Evolutionary conservation across 2,113 vertebrate species (phyloP).

Genomic region (Archilochus colubris): DNA sequence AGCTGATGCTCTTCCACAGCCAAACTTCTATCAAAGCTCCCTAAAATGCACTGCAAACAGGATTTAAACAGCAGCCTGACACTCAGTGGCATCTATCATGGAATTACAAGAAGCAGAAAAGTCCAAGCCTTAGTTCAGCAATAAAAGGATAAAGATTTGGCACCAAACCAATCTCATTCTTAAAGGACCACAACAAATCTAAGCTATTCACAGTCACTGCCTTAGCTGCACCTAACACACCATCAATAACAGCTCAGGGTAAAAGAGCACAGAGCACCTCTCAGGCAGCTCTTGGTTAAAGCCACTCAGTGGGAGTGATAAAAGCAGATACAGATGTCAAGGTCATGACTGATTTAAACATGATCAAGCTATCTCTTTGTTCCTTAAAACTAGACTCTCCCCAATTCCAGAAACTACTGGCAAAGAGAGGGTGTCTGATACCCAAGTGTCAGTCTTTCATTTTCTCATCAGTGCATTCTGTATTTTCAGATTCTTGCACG

Average conservation of each 20-base stretch:
- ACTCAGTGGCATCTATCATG: neutral
- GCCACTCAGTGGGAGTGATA: neutral
- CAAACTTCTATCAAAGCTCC: neutral
- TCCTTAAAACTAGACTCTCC: neutral
- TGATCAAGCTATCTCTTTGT: neutral
- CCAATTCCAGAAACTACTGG: neutral
- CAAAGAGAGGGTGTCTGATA: neutral
- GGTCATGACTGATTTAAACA: neutral
- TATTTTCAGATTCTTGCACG: neutral
- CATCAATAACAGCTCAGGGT: neutral
- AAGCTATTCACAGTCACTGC: neutral
- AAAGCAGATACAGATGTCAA: neutral
- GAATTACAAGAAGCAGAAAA: neutral
- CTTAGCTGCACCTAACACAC: neutral
- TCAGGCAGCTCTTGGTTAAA: neutral
- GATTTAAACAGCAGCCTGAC: neutral
- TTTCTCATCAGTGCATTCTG: neutral
- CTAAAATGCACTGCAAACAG: neutral
- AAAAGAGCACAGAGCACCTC: neutral
- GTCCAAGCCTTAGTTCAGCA: neutral
- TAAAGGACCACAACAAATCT: neutral
- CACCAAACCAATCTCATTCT: neutral
- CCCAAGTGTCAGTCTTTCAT: neutral
- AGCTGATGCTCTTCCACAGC: neutral
- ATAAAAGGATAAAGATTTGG: neutral